Conservation (phyloP, 1,140 invertebrate genomes). For the Leptopilina clavipes region DNA sequence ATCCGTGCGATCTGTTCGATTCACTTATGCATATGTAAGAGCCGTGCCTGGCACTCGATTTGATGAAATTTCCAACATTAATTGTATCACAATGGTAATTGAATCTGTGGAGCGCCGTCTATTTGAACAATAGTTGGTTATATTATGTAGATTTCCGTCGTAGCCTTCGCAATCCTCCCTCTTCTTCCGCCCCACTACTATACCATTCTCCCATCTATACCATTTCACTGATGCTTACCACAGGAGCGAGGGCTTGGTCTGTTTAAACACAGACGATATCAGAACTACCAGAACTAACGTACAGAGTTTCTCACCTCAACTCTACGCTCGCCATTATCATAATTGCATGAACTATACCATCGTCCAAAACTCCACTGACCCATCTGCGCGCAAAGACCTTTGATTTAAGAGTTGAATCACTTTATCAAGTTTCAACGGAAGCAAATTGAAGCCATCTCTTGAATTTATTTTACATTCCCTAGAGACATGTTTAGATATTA, state of each 20-base stretch:
- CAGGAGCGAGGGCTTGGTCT: slow-evolving; percentile 63
- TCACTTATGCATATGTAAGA: slow-evolving; percentile 75
- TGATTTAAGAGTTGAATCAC: slow-evolving; percentile 25
- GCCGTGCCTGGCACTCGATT: slow-evolving; percentile 72
- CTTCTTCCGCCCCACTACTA: slow-evolving; percentile 40
- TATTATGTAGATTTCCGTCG: slow-evolving; percentile 76
- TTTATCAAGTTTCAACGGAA: slow-evolving; percentile 7
- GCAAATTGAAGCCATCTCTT: neutral
- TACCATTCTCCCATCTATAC: slow-evolving; percentile 43
- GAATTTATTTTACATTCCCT: too few species aligned
- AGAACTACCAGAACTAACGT: slow-evolving; percentile 72
- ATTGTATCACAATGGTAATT: slow-evolving; percentile 77
- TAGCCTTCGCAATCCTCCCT: slow-evolving; percentile 62
- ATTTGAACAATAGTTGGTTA: slow-evolving; percentile 77
- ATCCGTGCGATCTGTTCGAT: slow-evolving; percentile 67
- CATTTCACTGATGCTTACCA: slow-evolving; percentile 37
- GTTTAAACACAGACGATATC: slow-evolving; percentile 75
- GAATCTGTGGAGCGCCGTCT: slow-evolving; percentile 74
- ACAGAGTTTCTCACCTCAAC: slow-evolving; percentile 64
- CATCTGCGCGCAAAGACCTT: slow-evolving; percentile 36
- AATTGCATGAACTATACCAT: slow-evolving; percentile 66
- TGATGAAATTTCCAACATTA: slow-evolving; percentile 76
- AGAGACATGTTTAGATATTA: too few species aligned
- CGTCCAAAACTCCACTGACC: slow-evolving; percentile 60
- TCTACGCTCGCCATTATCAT: slow-evolving; percentile 69